Base-by-base conservation (phyloP, 2,113 vertebrate species). In the Rhineura floridana region DNA sequence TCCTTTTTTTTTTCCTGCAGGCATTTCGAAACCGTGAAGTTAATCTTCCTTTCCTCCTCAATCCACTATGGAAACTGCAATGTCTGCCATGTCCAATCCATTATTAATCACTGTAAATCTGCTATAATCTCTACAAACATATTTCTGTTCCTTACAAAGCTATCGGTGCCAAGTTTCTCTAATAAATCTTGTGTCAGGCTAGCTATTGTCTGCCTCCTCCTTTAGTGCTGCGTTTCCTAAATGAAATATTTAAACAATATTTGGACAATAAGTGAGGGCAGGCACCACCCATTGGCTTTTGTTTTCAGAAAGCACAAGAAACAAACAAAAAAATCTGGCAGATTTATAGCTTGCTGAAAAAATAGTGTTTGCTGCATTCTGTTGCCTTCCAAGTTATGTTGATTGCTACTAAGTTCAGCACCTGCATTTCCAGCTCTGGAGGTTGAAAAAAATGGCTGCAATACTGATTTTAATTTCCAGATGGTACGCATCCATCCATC, bases 71-170 rank as follows among this genome's bases (percentile, higher is more conserved):
- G 46, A 89, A 65, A 89, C 55, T 4, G 81, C 0, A 0, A 90
- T 42, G 86, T 89, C 92, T 79, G 89, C 92, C 55, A 83, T 63
- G 44, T 84, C 94, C 86, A 89, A 93, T 93, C 88, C 93, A 30
- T 93, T 93, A 96, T 95, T 96, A 95, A 96, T 97, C 96, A 90
- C 85, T 21, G 87, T 94, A 96, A 95, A 96, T 96, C 96, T 94
- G 93, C 81, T 93, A 91, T 96, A 93, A 96, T 96, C 96, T 95
- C 94, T 92, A 87, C 95, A 95, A 95, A 95, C 94, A 93, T 91
- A 95, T 95, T 95, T 95, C 1, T 42, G 2, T 89, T 95, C 88
- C 83, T 93, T 91, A 85, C 93, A 94, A 96, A 94, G 75, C 91
- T 70, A n/a, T 90, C 48, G 80, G 92, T 91, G 92, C 92, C 94